Evolutionary conservation across 2,797 vertebrate species (phyloP).

Genomic region (Etheostoma nigrum): DNA sequence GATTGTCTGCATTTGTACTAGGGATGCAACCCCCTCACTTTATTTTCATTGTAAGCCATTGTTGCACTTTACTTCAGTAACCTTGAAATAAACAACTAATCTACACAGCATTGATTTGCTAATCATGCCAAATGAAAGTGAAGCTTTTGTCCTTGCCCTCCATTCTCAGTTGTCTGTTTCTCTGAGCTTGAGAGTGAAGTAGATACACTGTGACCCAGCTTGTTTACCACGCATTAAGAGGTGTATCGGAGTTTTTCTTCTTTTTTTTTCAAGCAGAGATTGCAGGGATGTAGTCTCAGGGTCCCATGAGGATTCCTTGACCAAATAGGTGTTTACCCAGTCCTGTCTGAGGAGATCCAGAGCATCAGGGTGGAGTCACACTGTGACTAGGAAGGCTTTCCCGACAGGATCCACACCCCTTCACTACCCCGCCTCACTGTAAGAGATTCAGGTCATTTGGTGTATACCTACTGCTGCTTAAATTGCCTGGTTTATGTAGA

Average conservation of each 20-base stretch:
- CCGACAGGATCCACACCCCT: conserved; percentile 46
- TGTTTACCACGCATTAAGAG: conserved; percentile 47
- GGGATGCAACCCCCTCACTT: neutral
- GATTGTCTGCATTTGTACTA: conserved; percentile 1
- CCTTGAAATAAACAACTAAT: conserved; percentile 51
- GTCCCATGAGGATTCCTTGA: conserved; percentile 36
- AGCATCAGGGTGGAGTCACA: conserved; percentile 36
- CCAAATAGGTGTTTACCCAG: conserved; percentile 39
- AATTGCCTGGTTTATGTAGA: conserved; percentile 45
- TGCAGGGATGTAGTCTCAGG: conserved; percentile 10
- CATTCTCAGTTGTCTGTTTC: conserved; percentile 19
- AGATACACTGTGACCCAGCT: conserved; percentile 34
- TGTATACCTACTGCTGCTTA: conserved; percentile 28
- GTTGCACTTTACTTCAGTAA: conserved; percentile 22
- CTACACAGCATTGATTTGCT: conserved; percentile 42
- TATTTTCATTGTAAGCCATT: neutral
- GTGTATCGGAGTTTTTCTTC: conserved; percentile 16
- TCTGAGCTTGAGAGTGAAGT: conserved; percentile 4
- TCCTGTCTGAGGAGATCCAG: conserved; percentile 14
- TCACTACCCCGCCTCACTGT: conserved; percentile 40
- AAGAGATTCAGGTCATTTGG: conserved; percentile 58
- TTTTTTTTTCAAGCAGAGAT: neutral
- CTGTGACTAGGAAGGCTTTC: conserved; percentile 57
- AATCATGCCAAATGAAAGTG: conserved; percentile 50
- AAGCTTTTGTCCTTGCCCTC: conserved; percentile 21